Evolutionary conservation across 2,797 vertebrate species (phyloP).

Genomic region (Melanotaenia nigrans): DNA sequence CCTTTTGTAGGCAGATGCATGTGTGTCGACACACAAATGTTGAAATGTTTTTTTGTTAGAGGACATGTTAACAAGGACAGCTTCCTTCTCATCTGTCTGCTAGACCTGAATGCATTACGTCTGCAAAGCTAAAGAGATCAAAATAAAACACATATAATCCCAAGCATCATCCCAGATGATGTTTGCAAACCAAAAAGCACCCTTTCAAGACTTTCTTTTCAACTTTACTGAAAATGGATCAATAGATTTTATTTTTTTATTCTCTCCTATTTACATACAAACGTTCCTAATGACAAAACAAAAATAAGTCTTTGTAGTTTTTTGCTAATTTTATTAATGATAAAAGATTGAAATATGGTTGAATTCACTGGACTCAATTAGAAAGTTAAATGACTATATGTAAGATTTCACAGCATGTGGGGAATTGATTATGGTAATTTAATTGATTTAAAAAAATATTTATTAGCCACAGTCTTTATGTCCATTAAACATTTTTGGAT

Average conservation of each 20-base stretch:
- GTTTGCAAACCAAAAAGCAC: not conserved
- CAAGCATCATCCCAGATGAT: not conserved
- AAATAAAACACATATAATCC: not conserved
- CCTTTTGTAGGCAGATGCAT: conserved; percentile 5
- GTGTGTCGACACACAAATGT: not conserved
- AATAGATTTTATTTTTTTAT: not conserved
- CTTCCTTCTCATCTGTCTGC: not conserved
- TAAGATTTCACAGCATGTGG: not conserved
- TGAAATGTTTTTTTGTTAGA: not conserved
- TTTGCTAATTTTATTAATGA: no score
- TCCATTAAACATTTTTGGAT: no score
- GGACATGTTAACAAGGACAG: not conserved
- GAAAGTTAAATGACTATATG: not conserved
- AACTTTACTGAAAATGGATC: not conserved
- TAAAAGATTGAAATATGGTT: no score
- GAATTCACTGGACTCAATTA: no score
- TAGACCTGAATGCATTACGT: no score
- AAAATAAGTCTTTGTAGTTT: no score
- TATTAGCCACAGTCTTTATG: no score
- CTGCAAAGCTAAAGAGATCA: not conserved
- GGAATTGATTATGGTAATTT: not conserved
- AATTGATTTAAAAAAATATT: no score
- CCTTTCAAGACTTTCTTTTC: not conserved
- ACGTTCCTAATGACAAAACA: not conserved
- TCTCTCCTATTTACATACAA: not conserved